Conservation (phyloP, 2,888 invertebrate genomes). For the Urechis unicinctus region DNA sequence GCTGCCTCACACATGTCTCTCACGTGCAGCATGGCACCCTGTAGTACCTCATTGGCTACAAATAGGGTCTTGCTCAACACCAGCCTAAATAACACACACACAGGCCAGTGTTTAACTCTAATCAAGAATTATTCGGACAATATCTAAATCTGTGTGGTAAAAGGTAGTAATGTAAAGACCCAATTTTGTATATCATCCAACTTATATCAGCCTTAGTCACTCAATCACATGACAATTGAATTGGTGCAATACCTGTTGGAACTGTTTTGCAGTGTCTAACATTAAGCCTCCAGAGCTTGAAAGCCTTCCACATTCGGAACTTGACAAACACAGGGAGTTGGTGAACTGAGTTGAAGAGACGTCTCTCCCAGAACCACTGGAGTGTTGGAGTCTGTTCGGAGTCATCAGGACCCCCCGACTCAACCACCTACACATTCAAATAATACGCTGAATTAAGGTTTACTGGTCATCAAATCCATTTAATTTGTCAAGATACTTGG, state of each 20-base stretch:
- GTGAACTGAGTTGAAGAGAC: conserved; percentile 37
- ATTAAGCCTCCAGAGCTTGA: conserved; percentile 4
- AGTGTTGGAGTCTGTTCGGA: conserved; percentile 33
- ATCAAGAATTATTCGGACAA: no score
- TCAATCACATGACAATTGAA: no score
- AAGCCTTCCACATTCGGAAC: conserved; percentile 26
- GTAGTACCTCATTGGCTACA: conserved; percentile 45
- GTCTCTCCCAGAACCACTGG: conserved; percentile 47
- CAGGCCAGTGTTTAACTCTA: no score
- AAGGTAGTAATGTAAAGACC: neutral
- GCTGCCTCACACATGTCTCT: conserved; percentile 42
- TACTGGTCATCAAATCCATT: neutral
- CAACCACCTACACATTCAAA: neutral
- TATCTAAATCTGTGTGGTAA: no score
- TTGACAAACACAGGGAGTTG: conserved; percentile 39
- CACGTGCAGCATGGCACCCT: conserved; percentile 45
- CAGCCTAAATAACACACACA: conserved; percentile 21
- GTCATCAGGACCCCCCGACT: conserved; percentile 19
- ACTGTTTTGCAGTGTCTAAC: conserved; percentile 5
- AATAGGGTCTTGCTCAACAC: conserved; percentile 35
- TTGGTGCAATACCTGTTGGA: no score
- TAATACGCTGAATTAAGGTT: no score
- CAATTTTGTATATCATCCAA: neutral
- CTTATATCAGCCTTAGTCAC: no score
- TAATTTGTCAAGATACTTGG: no score